A percentile compares a stretch with the other conserved stretches of the same genome.
Evolutionary conservation across 2,888 invertebrate genomes (phyloP).

Genomic region (Lepidocyrtinus sp.): DNA sequence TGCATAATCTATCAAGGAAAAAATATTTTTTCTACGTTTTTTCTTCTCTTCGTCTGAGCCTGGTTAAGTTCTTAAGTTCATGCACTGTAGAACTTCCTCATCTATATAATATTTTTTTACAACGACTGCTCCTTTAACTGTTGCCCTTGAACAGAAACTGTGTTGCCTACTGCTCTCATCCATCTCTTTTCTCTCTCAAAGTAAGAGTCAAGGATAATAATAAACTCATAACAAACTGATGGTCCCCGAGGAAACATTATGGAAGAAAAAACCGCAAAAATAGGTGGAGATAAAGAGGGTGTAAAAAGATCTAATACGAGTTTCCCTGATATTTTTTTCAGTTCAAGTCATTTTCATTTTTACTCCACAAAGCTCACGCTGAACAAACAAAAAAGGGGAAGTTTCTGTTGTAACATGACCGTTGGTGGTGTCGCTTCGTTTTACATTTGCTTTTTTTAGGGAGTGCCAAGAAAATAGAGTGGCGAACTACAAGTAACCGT

Average conservation of each 20-base stretch:
- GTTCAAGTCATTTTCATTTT: too few relatives aligned
- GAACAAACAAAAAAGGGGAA: background rate
- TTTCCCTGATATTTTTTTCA: background rate
- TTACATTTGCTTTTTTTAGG: background rate
- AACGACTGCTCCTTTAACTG: background rate
- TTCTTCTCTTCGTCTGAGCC: too few relatives aligned
- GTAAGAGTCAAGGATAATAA: background rate
- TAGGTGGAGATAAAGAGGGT: conserved; percentile 1
- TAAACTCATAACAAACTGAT: conserved; percentile 47
- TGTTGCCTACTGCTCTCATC: background rate
- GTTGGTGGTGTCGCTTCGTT: too few relatives aligned
- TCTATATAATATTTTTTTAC: too few relatives aligned
- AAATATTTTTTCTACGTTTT: too few relatives aligned
- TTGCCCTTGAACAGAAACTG: background rate
- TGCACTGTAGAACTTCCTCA: too few relatives aligned
- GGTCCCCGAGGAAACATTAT: conserved; percentile 53
- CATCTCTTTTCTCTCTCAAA: background rate
- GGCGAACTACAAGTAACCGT: background rate
- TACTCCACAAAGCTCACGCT: background rate
- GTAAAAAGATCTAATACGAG: background rate
- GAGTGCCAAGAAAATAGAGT: background rate
- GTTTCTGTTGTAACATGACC: background rate
- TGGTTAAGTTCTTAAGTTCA: too few relatives aligned
- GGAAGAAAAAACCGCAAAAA: conserved; percentile 47
- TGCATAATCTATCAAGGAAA: too few relatives aligned